Conservation (phyloP, 2,797 vertebrate species). For the Scolopax rusticola region DNA sequence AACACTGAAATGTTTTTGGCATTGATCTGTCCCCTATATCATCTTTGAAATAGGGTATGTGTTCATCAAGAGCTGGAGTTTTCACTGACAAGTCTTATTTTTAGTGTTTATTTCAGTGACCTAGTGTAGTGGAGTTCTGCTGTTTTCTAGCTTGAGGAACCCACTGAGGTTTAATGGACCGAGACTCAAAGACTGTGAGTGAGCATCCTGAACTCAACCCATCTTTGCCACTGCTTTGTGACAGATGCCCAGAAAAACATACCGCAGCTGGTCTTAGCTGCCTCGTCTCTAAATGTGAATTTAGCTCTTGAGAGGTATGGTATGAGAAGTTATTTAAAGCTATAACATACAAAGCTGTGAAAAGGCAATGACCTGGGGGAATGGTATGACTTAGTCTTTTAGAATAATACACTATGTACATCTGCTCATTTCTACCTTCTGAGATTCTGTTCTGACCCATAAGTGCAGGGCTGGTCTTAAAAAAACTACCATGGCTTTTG, state of each 20-base stretch:
- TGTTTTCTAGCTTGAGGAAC: neutral
- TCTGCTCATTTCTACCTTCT: neutral
- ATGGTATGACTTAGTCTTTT: neutral
- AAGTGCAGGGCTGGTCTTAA: neutral
- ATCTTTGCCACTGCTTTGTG: neutral
- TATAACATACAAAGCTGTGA: neutral
- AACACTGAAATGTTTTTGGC: neutral
- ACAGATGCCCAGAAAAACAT: too few species aligned
- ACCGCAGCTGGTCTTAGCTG: neutral
- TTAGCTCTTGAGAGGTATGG: neutral
- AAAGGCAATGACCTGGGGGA: neutral
- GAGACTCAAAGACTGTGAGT: neutral
- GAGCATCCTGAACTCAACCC: neutral
- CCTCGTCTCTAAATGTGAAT: neutral
- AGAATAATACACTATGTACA: neutral
- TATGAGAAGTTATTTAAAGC: neutral
- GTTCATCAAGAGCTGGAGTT: neutral
- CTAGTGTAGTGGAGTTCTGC: neutral
- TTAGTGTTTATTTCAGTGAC: neutral
- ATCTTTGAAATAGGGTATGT: neutral
- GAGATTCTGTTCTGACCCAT: neutral
- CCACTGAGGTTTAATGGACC: neutral
- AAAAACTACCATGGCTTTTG: neutral
- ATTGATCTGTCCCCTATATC: neutral
- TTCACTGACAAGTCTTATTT: neutral